phyloP scores from a whole-genome alignment of 1,140 invertebrate species.

The Zaprionus gabonicus region DNA sequence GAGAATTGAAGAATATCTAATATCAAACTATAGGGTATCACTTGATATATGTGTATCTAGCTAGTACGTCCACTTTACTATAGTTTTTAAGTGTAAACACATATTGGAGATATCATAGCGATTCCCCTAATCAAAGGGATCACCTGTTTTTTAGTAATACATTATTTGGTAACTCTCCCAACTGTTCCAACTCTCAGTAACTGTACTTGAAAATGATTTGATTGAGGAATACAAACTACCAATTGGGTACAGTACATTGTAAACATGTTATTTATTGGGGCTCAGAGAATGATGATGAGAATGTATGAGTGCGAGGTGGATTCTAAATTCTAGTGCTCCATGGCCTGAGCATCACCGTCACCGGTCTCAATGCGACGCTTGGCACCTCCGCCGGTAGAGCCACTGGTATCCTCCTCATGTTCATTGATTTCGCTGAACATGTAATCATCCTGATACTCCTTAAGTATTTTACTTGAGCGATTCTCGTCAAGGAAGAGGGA shows the following conservation, averaged over 20 bases:
- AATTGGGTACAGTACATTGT: slow-evolving; percentile 30
- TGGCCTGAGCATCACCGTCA: slow-evolving; percentile 71
- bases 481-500: slow-evolving; percentile 97
- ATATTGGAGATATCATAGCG: neutral
- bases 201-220: neutral
- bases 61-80: neutral
- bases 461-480: slow-evolving; percentile 95
- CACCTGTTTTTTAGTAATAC: neutral
- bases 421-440: slow-evolving; percentile 92
- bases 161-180: neutral
- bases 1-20: neutral
- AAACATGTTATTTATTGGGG: slow-evolving; percentile 65
- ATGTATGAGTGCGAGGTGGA: slow-evolving; percentile 40
- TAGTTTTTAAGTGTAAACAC: slow-evolving; percentile 2
- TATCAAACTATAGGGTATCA: neutral
- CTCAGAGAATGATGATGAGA: slow-evolving; percentile 47
- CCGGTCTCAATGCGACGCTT: slow-evolving; percentile 65
- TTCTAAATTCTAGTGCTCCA: slow-evolving; percentile 69
- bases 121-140: neutral
- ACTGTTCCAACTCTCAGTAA: neutral
- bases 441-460: slow-evolving; percentile 98
- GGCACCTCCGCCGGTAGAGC: slow-evolving; percentile 40
- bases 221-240: neutral
- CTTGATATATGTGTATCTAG: slow-evolving; percentile 1
- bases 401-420: slow-evolving; percentile 63